These are phyloP conservation scores for Eupithecia subumbrata DNA, from an alignment of 2,888 invertebrate species.

Conservation along the genomic window DNA sequence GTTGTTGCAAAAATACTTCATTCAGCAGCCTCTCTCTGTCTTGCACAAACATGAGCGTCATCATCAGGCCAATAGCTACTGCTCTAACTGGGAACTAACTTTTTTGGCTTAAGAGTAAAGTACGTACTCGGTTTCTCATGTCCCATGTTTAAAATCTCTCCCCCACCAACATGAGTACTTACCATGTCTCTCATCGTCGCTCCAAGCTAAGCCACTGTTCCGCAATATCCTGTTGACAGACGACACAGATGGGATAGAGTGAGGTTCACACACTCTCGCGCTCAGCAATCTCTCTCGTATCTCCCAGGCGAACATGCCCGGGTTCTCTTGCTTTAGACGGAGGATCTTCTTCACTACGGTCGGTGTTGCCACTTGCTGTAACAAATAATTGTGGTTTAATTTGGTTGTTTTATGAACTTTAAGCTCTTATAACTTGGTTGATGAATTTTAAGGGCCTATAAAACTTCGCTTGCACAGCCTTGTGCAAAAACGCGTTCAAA, in stretches of 20 bases:
- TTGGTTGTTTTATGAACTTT: background rate
- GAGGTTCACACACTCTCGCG: slow-evolving; percentile 95
- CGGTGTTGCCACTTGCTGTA: slow-evolving; percentile 98
- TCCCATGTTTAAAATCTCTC: no score
- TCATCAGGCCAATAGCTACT: background rate
- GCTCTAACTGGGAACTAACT: no score
- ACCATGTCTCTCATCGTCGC: slow-evolving; percentile 85
- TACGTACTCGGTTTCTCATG: no score
- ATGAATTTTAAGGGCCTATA: no score
- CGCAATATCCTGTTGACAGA: slow-evolving; percentile 97
- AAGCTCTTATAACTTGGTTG: no score
- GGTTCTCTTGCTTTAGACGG: slow-evolving; percentile 96
- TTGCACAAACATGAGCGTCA: background rate
- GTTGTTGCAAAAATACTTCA: background rate
- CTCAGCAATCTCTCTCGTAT: slow-evolving; percentile 95
- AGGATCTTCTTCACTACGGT: slow-evolving; percentile 97
- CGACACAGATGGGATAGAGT: slow-evolving; percentile 96
- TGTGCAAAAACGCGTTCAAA: no score
- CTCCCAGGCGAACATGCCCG: slow-evolving; percentile 98
- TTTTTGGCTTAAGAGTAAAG: no score
- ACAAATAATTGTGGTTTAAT: slow-evolving; percentile 31
- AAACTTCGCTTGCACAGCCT: no score
- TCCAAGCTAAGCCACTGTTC: slow-evolving; percentile 91
- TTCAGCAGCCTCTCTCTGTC: background rate
- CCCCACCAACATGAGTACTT: slow-evolving; percentile 18